These are phyloP conservation scores for Alosa sapidissima DNA, from an alignment of 2,797 vertebrate genomes.

Conservation along the genomic window DNA sequence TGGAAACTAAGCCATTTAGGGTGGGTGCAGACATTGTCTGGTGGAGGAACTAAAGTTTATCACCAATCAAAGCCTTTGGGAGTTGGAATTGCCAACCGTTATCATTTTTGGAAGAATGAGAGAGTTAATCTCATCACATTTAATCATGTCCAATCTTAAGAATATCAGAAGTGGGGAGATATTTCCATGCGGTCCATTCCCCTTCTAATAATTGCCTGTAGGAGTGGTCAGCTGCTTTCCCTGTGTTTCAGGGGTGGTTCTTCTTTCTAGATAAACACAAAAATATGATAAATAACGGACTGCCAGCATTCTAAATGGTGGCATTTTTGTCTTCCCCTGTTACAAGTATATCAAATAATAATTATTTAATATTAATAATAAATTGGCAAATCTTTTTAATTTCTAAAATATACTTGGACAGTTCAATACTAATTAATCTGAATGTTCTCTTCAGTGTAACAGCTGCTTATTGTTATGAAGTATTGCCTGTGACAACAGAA, in stretches of 20 bases:
- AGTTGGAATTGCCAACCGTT: background rate
- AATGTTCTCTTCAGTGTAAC: background rate
- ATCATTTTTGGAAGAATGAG: background rate
- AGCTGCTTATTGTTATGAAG: background rate
- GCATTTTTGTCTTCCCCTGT: background rate
- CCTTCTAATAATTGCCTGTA: background rate
- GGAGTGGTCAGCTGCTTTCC: background rate
- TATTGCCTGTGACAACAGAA: background rate
- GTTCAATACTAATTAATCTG: background rate
- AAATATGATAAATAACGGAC: background rate
- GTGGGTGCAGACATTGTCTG: background rate
- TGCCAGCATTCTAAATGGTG: background rate
- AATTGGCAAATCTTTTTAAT: background rate
- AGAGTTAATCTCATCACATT: background rate
- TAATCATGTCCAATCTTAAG: background rate
- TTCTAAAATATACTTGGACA: background rate
- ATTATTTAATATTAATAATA: background rate
- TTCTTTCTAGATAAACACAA: background rate
- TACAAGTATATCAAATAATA: background rate
- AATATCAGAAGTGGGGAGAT: background rate
- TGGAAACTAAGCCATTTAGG: constrained; percentile 17
- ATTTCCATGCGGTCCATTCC: background rate
- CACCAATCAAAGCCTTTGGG: background rate
- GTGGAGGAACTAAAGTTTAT: background rate
- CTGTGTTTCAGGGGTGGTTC: background rate